Percentiles rank a stretch among this genome's conserved stretches.
Evolutionary conservation across 2,888 invertebrate genomes (phyloP).

Genomic region (Meandrusa payeni): DNA sequence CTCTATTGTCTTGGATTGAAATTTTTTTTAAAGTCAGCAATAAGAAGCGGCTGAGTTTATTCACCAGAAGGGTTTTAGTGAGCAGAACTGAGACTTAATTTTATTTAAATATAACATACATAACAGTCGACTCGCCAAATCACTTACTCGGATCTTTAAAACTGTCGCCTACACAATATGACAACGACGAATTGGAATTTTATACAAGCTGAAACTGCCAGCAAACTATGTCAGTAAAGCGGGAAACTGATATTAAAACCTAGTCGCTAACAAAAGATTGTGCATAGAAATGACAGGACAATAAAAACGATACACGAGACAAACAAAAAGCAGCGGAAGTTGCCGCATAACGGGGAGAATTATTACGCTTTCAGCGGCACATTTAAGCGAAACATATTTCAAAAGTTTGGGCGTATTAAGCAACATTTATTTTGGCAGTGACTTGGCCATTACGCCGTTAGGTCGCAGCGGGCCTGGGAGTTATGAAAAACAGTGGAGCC

Average conservation of each 20-base stretch:
- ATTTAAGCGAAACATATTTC: constrained; percentile 78
- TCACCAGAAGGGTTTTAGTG: too few relatives aligned
- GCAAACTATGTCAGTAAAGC: constrained; percentile 20
- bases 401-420: constrained; percentile 79
- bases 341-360: constrained; percentile 73
- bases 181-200: constrained; percentile 12
- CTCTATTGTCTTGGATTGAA: too few relatives aligned
- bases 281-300: constrained; percentile 37
- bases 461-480: constrained; percentile 45
- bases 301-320: constrained; percentile 62
- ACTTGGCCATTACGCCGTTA: constrained; percentile 65
- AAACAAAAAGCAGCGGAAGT: constrained; percentile 58
- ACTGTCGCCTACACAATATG: neutral
- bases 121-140: neutral
- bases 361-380: constrained; percentile 77
- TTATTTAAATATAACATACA: too few relatives aligned
- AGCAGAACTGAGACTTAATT: too few relatives aligned
- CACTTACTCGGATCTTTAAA: neutral
- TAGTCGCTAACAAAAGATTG: constrained; percentile 30
- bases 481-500: constrained; percentile 58
- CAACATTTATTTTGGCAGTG: constrained; percentile 80
- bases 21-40: too few relatives aligned
- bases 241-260: constrained; percentile 19
- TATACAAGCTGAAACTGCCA: constrained; percentile 1
- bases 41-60: too few relatives aligned